Conservation (phyloP, 2,797 vertebrate genomes). For the Hydrophis major region DNA sequence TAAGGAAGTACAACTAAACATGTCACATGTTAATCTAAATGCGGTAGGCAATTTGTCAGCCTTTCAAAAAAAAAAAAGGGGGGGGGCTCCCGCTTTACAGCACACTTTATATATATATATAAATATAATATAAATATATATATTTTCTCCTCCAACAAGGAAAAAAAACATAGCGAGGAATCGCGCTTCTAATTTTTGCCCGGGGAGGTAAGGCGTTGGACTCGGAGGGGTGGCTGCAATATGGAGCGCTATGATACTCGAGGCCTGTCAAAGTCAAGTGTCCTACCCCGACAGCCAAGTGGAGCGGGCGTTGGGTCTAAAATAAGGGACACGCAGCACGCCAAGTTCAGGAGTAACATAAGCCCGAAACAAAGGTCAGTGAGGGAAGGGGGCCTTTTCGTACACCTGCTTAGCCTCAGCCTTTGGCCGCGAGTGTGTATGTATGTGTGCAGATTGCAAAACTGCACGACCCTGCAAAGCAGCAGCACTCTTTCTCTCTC, state of each 20-base stretch:
- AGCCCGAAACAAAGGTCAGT: conserved; percentile 22
- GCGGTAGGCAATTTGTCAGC: conserved; percentile 77
- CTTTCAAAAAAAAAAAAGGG: conserved; percentile 67
- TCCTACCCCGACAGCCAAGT: too few species aligned
- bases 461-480: conserved; percentile 33
- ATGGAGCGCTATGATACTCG: background rate
- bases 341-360: conserved; percentile 12
- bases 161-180: background rate
- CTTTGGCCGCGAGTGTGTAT: background rate
- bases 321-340: background rate
- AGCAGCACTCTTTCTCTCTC: background rate
- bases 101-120: conserved; percentile 6
- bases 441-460: conserved; percentile 8
- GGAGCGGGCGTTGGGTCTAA: background rate
- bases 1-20: conserved; percentile 84
- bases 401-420: conserved; percentile 51
- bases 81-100: conserved; percentile 59
- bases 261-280: background rate
- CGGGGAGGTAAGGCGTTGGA: background rate
- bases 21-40: conserved; percentile 85
- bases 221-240: background rate
- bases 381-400: conserved; percentile 22
- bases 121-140: too few species aligned
- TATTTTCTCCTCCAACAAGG: background rate
- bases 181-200: background rate